Conservation (phyloP, 2,113 vertebrate species). For the Xenopus borealis region DNA sequence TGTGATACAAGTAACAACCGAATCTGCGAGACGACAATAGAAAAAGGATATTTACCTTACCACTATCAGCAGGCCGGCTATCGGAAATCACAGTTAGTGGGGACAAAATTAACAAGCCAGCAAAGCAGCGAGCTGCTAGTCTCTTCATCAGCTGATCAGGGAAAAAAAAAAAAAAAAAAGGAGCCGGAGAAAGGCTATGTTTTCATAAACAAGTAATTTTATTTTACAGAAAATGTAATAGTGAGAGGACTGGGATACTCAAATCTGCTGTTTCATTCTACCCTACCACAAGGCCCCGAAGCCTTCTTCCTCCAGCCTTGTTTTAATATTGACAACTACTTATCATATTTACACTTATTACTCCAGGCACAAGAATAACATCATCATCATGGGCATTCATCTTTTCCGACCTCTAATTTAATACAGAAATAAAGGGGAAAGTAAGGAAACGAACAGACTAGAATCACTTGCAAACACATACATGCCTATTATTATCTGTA, state of each 20-base stretch:
- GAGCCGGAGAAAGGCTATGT: conserved; percentile 96
- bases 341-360: conserved; percentile 74
- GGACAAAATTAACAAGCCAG: conserved; percentile 99
- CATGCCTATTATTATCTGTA: conserved; percentile 50
- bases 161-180: conserved; percentile 81
- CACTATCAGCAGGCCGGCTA: conserved; percentile 92
- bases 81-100: conserved; percentile 96
- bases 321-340: conserved; percentile 90
- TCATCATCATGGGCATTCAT: conserved; percentile 61
- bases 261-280: conserved; percentile 90
- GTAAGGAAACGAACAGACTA: neutral
- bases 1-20: conserved; percentile 80
- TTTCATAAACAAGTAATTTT: conserved; percentile 98
- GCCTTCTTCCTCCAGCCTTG: conserved; percentile 81
- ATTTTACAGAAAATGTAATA: conserved; percentile 89
- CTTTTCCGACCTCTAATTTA: conserved; percentile 54
- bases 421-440: conserved; percentile 48
- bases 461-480: conserved; percentile 22
- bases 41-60: conserved; percentile 95
- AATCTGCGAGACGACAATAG: conserved; percentile 82
- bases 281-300: conserved; percentile 81
- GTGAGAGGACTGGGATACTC: conserved; percentile 78
- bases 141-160: conserved; percentile 99
- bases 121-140: conserved; percentile 98
- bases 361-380: conserved; percentile 74